Evolutionary conservation across 1,140 invertebrate species (phyloP).

Genomic region (Drosophila lowei): DNA sequence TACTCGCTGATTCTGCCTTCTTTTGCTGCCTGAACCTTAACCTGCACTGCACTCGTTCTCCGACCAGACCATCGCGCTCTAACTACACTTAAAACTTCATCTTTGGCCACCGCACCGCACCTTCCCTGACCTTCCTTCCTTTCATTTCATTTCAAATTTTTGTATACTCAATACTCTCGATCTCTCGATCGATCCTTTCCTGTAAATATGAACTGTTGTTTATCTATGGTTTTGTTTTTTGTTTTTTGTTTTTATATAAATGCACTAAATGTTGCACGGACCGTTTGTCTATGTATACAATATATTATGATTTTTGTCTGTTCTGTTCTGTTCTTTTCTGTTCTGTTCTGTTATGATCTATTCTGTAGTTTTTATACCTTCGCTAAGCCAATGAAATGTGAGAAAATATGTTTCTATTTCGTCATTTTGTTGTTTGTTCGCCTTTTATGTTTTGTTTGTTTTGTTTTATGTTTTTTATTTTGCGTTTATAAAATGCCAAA

Average conservation of each 20-base stretch:
- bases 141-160: slow-evolving; percentile 14
- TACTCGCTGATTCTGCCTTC: slow-evolving; percentile 8
- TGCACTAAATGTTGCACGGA: slow-evolving; percentile 81
- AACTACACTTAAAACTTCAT: slow-evolving; percentile 72
- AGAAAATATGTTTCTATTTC: slow-evolving; percentile 66
- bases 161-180: too few species aligned
- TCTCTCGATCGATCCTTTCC: slow-evolving; percentile 17
- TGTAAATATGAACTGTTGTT: slow-evolving; percentile 66
- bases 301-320: slow-evolving; percentile 12
- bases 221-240: slow-evolving; percentile 31
- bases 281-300: slow-evolving; percentile 45
- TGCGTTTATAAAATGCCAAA: slow-evolving; percentile 76
- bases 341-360: slow-evolving; percentile 31
- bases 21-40: background rate
- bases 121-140: slow-evolving; percentile 19
- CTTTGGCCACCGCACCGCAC: slow-evolving; percentile 68
- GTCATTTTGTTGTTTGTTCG: slow-evolving; percentile 54
- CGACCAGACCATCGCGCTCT: slow-evolving; percentile 27
- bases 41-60: slow-evolving; percentile 13
- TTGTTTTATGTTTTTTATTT: slow-evolving; percentile 37
- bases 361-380: slow-evolving; percentile 59
- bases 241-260: slow-evolving; percentile 47
- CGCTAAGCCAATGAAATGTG: slow-evolving; percentile 72
- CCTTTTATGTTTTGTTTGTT: slow-evolving; percentile 48
- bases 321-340: slow-evolving; percentile 27